phyloP scores from a whole-genome alignment of 2,888 invertebrate genomes.

The Polylopha cassiicola region DNA sequence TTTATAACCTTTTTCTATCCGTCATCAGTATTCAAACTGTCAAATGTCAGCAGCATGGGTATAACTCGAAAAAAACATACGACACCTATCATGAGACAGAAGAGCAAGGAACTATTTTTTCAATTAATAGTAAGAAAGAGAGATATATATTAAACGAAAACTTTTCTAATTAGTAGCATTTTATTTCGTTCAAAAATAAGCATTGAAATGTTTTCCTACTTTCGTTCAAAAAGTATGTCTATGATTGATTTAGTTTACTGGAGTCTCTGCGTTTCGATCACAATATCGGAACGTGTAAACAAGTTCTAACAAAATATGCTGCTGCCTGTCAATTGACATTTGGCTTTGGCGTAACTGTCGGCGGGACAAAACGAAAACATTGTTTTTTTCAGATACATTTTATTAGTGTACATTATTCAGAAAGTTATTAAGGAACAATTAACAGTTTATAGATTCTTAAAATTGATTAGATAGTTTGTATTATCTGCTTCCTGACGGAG shows the following conservation, averaged over 20 bases:
- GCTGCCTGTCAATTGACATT: background rate
- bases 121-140: background rate
- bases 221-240: too few relatives aligned
- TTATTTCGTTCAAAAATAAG: too few relatives aligned
- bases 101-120: too few relatives aligned
- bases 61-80: background rate
- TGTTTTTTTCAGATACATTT: slow-evolving; percentile 1
- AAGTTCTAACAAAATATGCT: too few relatives aligned
- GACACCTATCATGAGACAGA: too few relatives aligned
- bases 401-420: background rate
- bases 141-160: too few relatives aligned
- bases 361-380: slow-evolving; percentile 18
- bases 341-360: slow-evolving; percentile 4
- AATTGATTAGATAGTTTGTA: background rate
- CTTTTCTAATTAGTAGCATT: too few relatives aligned
- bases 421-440: background rate
- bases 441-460: background rate
- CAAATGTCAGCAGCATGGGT: slow-evolving; percentile 68
- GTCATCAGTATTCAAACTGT: slow-evolving; percentile 76
- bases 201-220: too few relatives aligned
- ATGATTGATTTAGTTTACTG: too few relatives aligned
- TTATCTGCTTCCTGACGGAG: background rate
- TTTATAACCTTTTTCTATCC: slow-evolving; percentile 76
- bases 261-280: too few relatives aligned
- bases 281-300: too few relatives aligned